phyloP scores from a whole-genome alignment of 2,888 invertebrate species.

The Heteromurus nitidus region DNA sequence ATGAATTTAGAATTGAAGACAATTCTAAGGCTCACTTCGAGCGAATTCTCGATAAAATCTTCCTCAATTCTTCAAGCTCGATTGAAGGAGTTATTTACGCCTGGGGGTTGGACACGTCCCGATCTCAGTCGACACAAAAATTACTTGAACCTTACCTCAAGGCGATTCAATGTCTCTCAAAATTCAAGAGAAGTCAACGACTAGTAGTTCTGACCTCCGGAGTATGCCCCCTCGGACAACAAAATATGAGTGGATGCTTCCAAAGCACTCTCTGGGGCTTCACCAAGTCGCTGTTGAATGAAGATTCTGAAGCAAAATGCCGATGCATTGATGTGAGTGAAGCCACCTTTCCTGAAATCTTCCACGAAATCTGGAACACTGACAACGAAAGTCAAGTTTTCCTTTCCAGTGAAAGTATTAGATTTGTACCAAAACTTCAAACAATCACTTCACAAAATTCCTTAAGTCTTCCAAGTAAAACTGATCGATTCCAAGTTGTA shows the following conservation, averaged over 20 bases:
- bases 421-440: neutral
- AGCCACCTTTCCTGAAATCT: neutral
- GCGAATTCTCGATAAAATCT: no score
- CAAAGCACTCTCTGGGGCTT: slow-evolving; percentile 14
- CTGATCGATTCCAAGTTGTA: slow-evolving; percentile 9
- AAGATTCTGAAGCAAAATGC: neutral
- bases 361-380: neutral
- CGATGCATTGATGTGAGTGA: neutral
- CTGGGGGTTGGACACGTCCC: slow-evolving; percentile 14
- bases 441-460: neutral
- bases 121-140: no score
- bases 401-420: neutral
- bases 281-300: slow-evolving; percentile 9
- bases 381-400: neutral
- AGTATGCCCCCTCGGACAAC: neutral
- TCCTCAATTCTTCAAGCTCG: no score
- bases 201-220: neutral
- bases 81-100: slow-evolving; percentile 18
- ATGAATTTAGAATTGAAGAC: neutral
- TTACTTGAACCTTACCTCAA: no score
- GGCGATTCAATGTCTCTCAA: no score
- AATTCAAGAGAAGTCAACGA: no score
- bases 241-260: neutral
- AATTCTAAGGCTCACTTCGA: no score
- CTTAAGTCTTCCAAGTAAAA: neutral